A percentile compares a stretch with the other conserved stretches of the same genome.
phyloP scores from a whole-genome alignment of 64 coral and sea anemone species.

The Anthopleura sola region DNA sequence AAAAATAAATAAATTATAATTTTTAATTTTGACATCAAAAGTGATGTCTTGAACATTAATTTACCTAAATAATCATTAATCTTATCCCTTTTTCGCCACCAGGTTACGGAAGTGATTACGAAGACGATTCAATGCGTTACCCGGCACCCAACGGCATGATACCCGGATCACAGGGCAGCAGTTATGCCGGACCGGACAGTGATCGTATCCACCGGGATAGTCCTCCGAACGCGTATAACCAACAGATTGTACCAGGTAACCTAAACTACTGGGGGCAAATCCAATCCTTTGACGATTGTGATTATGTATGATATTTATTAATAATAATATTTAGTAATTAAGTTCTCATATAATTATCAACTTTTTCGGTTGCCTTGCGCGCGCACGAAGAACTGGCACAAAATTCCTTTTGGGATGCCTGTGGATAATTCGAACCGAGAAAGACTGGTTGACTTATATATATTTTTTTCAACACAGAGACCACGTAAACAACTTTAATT shows the following conservation, averaged over 20 bases:
- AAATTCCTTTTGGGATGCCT: background rate
- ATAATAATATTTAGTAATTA: background rate
- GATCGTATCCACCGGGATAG: conserved; percentile 66
- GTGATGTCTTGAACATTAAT: too few species aligned
- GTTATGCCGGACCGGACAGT: conserved; percentile 48
- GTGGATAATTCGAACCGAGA: background rate
- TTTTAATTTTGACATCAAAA: too few species aligned
- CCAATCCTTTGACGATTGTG: conserved; percentile 8
- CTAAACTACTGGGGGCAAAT: background rate
- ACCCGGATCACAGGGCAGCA: conserved; percentile 27
- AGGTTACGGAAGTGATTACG: conserved; percentile 80
- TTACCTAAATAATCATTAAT: too few species aligned
- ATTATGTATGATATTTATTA: background rate
- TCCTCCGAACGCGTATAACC: conserved; percentile 38
- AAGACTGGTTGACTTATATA: background rate
- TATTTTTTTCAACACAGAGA: background rate
- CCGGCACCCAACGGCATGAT: conserved; percentile 54
- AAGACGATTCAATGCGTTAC: conserved; percentile 53
- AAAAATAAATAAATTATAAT: too few species aligned
- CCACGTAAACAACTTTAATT: background rate
- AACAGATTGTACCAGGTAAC: conserved; percentile 64
- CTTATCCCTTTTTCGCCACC: background rate
- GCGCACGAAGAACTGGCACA: background rate
- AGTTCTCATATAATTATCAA: background rate
- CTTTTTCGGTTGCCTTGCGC: background rate